These are phyloP conservation scores for Corythornis cristatus DNA, from an alignment of 2,113 vertebrate genomes.

Conservation along the genomic window DNA sequence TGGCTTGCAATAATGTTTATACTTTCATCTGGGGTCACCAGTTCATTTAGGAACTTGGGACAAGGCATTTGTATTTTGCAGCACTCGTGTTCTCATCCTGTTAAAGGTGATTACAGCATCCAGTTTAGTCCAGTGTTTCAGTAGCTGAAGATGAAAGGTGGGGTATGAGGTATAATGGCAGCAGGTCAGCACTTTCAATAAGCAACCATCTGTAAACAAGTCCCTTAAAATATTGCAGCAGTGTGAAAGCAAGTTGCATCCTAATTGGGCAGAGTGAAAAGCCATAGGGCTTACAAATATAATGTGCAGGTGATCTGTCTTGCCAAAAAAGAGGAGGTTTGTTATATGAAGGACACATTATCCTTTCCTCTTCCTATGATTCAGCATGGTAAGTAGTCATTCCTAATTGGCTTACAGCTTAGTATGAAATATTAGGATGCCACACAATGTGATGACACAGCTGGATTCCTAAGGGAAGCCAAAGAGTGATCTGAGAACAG, in stretches of 20 bases:
- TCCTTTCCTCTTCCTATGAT: constrained; percentile 85
- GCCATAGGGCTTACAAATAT: constrained; percentile 66
- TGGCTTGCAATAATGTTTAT: not conserved
- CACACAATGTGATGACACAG: constrained; percentile 89
- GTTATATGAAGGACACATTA: constrained; percentile 93
- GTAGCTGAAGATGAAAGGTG: constrained; percentile 35
- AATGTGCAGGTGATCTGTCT: constrained; percentile 65
- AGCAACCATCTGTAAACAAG: constrained; percentile 44
- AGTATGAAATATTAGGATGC: constrained; percentile 93
- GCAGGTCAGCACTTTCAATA: constrained; percentile 40
- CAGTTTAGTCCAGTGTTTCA: constrained; percentile 17
- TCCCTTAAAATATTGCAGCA: constrained; percentile 23
- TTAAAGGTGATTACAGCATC: constrained; percentile 30
- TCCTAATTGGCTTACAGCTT: constrained; percentile 94
- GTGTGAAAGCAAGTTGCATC: constrained; percentile 37
- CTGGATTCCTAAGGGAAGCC: constrained; percentile 89
- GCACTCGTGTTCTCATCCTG: not conserved
- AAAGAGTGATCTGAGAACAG: constrained; percentile 85
- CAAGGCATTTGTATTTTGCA: not conserved
- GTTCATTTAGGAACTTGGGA: not conserved
- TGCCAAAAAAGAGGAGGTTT: constrained; percentile 83
- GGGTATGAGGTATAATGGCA: constrained; percentile 12
- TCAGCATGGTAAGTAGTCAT: constrained; percentile 93
- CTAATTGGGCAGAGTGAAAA: constrained; percentile 73
- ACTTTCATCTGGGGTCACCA: not conserved